phyloP scores from a whole-genome alignment of 2,113 vertebrate genomes.

The Anarrhichthys ocellatus region DNA sequence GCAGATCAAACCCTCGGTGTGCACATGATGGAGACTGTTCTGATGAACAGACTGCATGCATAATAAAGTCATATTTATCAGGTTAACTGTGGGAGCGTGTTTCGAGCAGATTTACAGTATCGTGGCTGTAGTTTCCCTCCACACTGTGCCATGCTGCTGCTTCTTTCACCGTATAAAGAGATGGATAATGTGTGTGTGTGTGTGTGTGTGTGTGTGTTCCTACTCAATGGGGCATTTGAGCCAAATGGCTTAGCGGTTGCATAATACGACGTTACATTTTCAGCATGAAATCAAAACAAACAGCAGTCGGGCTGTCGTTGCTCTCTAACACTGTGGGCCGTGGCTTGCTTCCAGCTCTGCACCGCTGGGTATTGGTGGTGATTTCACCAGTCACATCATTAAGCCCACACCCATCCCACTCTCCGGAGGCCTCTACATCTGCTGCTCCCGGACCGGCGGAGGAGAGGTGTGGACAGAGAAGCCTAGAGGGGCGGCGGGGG shows the following conservation, averaged over 20 bases:
- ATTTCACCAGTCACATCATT: constrained; percentile 70
- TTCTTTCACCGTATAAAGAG: constrained; percentile 53
- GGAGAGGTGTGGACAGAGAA: constrained; percentile 48
- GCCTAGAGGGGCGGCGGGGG: constrained; percentile 37
- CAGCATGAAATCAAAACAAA: constrained; percentile 60
- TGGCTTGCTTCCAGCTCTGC: constrained; percentile 59
- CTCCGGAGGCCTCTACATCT: constrained; percentile 67
- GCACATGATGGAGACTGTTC: constrained; percentile 30
- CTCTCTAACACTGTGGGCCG: constrained; percentile 38
- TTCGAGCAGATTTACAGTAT: constrained; percentile 42
- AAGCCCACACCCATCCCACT: constrained; percentile 66
- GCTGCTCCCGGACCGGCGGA: constrained; percentile 54
- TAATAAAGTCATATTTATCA: constrained; percentile 53
- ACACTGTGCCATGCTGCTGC: constrained; percentile 2
- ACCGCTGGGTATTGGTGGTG: constrained; percentile 62
- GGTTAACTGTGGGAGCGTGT: constrained; percentile 24
- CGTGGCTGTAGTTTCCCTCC: background rate
- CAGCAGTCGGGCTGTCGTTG: constrained; percentile 17
- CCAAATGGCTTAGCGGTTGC: constrained; percentile 54
- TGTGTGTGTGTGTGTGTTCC: background rate
- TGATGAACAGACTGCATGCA: constrained; percentile 63
- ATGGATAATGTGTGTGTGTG: constrained; percentile 20
- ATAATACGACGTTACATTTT: constrained; percentile 60
- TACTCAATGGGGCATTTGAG: constrained; percentile 19
- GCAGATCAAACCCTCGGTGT: constrained; percentile 36